phyloP scores from a whole-genome alignment of 2,113 vertebrate species.

The Mastomys natalensis region DNA sequence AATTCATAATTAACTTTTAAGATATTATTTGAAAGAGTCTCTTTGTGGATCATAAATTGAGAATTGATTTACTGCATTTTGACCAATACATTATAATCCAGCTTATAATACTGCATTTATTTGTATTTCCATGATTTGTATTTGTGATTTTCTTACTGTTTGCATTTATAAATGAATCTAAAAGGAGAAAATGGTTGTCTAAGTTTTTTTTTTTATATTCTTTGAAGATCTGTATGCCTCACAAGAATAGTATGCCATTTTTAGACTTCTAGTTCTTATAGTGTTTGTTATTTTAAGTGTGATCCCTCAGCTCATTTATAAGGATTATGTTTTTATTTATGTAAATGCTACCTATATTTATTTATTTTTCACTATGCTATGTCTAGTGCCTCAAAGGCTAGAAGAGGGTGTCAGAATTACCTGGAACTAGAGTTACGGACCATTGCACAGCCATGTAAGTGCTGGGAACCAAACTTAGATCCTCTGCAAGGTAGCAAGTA shows the following conservation, averaged over 20 bases:
- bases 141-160: conserved; percentile 3
- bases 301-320: no score
- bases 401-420: not conserved
- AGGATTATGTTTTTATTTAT: not conserved
- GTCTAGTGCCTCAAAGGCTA: not conserved
- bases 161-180: not conserved
- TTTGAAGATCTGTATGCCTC: not conserved
- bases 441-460: not conserved
- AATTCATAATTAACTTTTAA: not conserved
- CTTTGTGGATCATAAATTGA: not conserved
- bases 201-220: not conserved
- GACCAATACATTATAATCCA: not conserved
- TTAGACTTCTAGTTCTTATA: not conserved
- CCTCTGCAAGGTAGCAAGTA: not conserved
- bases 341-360: not conserved
- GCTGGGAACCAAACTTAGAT: not conserved
- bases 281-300: not conserved
- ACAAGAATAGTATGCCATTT: not conserved
- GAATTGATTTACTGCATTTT: conserved; percentile 24
- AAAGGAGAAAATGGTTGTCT: not conserved
- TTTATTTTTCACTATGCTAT: not conserved
- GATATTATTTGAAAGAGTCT: conserved; percentile 33
- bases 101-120: not conserved
- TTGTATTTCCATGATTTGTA: conserved; percentile 23
- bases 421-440: not conserved